Evolutionary conservation across 2,888 invertebrate genomes (phyloP).

Genomic region (Elmis aenea): DNA sequence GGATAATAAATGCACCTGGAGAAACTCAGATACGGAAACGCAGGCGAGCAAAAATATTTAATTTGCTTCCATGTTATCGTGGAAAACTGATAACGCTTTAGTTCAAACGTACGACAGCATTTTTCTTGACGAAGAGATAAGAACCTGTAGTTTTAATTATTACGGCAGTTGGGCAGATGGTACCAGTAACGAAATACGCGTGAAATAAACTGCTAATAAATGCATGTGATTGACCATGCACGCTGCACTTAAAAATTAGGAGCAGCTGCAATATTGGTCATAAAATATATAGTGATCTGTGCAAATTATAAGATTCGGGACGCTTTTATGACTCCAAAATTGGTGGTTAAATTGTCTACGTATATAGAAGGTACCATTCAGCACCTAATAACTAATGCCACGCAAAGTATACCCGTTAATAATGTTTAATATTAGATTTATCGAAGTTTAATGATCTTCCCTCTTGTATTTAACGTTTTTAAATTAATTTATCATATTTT

Average conservation of each 20-base stretch:
- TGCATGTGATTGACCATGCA: slow-evolving; percentile 8
- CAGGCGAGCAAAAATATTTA: too few species aligned
- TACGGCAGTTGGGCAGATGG: slow-evolving; percentile 6
- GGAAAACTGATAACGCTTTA: too few species aligned
- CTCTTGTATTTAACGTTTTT: too few species aligned
- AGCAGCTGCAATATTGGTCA: slow-evolving; percentile 6
- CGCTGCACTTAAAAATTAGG: slow-evolving; percentile 8
- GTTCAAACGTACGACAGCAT: neutral
- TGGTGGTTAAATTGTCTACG: too few species aligned
- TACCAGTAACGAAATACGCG: slow-evolving; percentile 5
- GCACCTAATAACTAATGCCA: too few species aligned
- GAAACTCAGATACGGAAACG: neutral
- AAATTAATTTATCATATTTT: too few species aligned
- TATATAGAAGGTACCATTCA: too few species aligned
- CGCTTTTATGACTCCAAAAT: neutral
- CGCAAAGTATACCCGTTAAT: too few species aligned
- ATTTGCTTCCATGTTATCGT: too few species aligned
- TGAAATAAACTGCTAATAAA: slow-evolving; percentile 8
- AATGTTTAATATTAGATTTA: too few species aligned
- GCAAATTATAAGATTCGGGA: slow-evolving; percentile 7
- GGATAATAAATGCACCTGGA: slow-evolving; percentile 5
- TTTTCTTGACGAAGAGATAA: neutral
- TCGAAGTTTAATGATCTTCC: too few species aligned
- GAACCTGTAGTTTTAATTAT: slow-evolving; percentile 4
- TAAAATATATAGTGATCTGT: slow-evolving; percentile 8